Percentiles rank a stretch among this genome's conserved stretches.
phyloP scores from a whole-genome alignment of 2,113 vertebrate genomes.

The Thunnus maccoyii region DNA sequence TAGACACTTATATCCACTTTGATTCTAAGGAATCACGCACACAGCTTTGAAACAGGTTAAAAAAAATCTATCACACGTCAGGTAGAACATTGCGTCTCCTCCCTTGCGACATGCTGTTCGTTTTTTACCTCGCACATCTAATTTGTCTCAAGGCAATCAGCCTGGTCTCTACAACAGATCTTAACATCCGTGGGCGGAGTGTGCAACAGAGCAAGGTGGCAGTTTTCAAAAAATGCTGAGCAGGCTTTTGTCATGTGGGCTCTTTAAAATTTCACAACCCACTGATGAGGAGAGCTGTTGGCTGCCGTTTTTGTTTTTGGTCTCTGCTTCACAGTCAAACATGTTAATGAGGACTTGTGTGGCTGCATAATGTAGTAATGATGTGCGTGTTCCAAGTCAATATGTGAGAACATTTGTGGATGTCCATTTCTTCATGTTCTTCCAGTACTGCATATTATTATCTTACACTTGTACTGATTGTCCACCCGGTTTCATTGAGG shows the following conservation, averaged over 20 bases:
- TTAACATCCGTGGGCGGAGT: not conserved
- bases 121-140: constrained; percentile 5
- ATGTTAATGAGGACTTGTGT: constrained; percentile 23
- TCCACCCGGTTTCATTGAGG: constrained; percentile 13
- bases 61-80: constrained; percentile 14
- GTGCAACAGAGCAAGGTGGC: constrained; percentile 5
- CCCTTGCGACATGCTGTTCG: not conserved
- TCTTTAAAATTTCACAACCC: not conserved
- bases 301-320: not conserved
- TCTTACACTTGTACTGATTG: constrained; percentile 33
- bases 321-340: constrained; percentile 28
- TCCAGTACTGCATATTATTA: constrained; percentile 44
- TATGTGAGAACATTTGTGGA: constrained; percentile 25
- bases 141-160: not conserved
- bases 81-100: constrained; percentile 13
- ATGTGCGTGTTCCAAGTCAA: constrained; percentile 7
- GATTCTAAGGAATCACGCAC: constrained; percentile 10
- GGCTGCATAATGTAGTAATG: constrained; percentile 39
- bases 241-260: not conserved
- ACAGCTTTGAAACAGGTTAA: constrained; percentile 18
- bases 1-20: constrained; percentile 10
- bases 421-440: constrained; percentile 54
- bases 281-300: not conserved
- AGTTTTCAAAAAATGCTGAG: not conserved
- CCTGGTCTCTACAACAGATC: not conserved